Base-by-base conservation (phyloP, 2,113 vertebrate genomes). In the Leucosticte australis region DNA sequence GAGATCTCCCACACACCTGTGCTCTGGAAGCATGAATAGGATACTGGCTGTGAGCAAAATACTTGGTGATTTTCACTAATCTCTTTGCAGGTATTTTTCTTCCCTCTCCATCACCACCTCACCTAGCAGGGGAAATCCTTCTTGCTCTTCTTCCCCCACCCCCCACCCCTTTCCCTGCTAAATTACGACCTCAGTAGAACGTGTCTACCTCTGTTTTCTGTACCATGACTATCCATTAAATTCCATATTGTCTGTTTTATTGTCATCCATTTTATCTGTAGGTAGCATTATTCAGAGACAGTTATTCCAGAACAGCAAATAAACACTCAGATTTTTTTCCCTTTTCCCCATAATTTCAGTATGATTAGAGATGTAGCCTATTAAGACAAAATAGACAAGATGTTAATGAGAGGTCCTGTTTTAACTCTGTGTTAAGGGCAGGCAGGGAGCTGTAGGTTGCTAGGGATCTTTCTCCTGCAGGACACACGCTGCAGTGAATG, bases 361-460 rank as follows among this genome's bases (percentile, higher is more conserved):
- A 33, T 56, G 35, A 15, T 70, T 69, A 74, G 23, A 80, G 31
- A 22, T 42, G n/a, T 24, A 39, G 11, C 31, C 44, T 44, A 39
- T 79, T 74, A 60, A 84, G 71, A 23, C 27, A 59, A 55, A 50
- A 39, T 2, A 47, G 20, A 47, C 0, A 0, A 52, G 21, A 77
- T 10, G n/a, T 20, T 69, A 68, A 49, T 50, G 60, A 63, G 67
- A 68, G 15, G 12, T 56, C 13, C 10, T 42, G 16, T 42, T 44
- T 11, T n/a, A 87, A 59, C 2, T 15, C 23, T 44, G 24, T 0
- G 0, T 3, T 3, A 52, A 74, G 41, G 19, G 47, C 52, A 55
- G 13, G 24, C 1, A 23, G 37, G 39, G 28, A 65, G 17, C 0
- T 0, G 6, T 14, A 22, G 15, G 24, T 37, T 33, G 28, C 35